Percentiles rank a stretch among this genome's conserved stretches.
Conservation (phyloP, 1,140 invertebrate genomes). For the Drosophila varians region DNA sequence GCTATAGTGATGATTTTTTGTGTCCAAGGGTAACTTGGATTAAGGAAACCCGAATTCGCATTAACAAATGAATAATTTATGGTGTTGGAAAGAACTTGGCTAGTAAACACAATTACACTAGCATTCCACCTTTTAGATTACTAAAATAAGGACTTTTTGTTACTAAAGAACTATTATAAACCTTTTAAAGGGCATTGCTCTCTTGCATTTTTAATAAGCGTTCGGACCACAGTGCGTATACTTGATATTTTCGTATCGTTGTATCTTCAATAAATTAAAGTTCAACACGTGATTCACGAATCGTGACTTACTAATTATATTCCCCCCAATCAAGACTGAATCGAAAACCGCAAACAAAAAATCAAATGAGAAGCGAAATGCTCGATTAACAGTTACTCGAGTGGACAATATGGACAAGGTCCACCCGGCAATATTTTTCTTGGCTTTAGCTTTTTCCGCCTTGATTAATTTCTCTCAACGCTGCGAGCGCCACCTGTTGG, state of each 20-base stretch:
- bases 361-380: slow-evolving; percentile 1
- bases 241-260: slow-evolving; percentile 5
- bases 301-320: slow-evolving; percentile 18
- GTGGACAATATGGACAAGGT: slow-evolving; percentile 30
- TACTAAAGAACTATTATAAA: too few relatives aligned
- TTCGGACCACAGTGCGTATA: slow-evolving; percentile 14
- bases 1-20: slow-evolving; percentile 5
- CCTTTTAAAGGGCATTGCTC: neutral
- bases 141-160: too few relatives aligned
- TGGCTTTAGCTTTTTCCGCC: slow-evolving; percentile 6
- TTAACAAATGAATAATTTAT: neutral
- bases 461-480: slow-evolving; percentile 52
- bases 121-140: too few relatives aligned
- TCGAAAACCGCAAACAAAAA: slow-evolving; percentile 18
- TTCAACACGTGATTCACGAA: slow-evolving; percentile 25
- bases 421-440: slow-evolving; percentile 20
- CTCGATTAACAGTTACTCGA: slow-evolving; percentile 2
- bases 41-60: neutral
- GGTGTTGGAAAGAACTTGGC: neutral
- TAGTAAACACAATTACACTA: too few relatives aligned
- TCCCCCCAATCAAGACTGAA: slow-evolving; percentile 13
- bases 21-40: neutral
- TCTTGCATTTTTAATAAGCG: neutral
- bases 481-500: slow-evolving; percentile 71
- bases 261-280: slow-evolving; percentile 12